These are phyloP conservation scores for Heliconius eleuchia DNA, from an alignment of 1,140 invertebrate species.

Conservation along the genomic window DNA sequence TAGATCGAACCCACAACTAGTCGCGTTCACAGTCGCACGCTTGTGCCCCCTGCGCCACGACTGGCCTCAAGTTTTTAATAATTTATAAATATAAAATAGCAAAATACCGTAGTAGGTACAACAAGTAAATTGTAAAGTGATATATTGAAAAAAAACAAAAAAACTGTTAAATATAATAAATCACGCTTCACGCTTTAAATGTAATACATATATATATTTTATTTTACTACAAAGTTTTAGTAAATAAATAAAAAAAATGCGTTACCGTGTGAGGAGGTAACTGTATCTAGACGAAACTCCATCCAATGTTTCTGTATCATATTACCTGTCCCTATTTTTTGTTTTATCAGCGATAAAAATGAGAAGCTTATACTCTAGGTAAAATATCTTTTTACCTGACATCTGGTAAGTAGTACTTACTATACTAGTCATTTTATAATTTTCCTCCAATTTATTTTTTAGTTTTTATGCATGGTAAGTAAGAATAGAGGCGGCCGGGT, in stretches of 20 bases:
- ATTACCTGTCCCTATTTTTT: constrained; percentile 57
- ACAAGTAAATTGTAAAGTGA: too few species aligned
- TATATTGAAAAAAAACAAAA: too few species aligned
- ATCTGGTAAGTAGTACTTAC: not conserved
- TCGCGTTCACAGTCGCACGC: too few species aligned
- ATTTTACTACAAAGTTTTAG: not conserved
- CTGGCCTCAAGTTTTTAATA: too few species aligned
- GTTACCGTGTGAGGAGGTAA: constrained; percentile 57
- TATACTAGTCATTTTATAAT: not conserved
- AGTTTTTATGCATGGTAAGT: not conserved
- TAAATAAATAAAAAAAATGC: not conserved
- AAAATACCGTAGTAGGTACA: too few species aligned
- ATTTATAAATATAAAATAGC: too few species aligned
- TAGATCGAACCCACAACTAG: too few species aligned
- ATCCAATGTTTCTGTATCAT: constrained; percentile 56
- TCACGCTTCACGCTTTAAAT: too few species aligned
- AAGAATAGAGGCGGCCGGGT: not conserved
- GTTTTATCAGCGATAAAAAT: constrained; percentile 27
- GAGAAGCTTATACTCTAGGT: constrained; percentile 55
- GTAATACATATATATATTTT: not conserved
- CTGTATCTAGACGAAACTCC: constrained; percentile 62
- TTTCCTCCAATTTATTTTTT: not conserved
- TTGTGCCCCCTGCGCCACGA: too few species aligned
- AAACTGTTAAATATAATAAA: not conserved
- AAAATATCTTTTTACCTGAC: constrained; percentile 58